A percentile compares a stretch with the other conserved stretches of the same genome.
These are phyloP conservation scores for Callionymus lyra DNA, from an alignment of 2,113 vertebrate species.

Conservation along the genomic window DNA sequence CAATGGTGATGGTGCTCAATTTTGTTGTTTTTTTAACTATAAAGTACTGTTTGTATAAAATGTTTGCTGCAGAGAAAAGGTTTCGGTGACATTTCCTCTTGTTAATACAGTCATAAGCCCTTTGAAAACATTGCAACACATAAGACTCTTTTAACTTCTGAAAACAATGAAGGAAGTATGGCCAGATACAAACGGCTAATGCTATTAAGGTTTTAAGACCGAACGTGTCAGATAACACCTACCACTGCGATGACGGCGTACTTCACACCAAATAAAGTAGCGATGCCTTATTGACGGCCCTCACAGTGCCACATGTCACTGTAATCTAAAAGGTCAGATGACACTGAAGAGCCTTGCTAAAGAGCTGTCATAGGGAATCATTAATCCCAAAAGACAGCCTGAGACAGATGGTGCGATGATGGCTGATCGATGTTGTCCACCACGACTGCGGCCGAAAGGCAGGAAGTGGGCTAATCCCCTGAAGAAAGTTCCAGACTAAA, in stretches of 20 bases:
- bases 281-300: slow-evolving; percentile 1
- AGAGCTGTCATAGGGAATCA: slow-evolving; percentile 53
- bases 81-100: no score
- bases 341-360: slow-evolving; percentile 35
- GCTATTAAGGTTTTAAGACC: no score
- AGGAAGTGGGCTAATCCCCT: slow-evolving; percentile 53
- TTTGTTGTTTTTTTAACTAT: no score
- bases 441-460: slow-evolving; percentile 20
- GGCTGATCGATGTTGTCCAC: slow-evolving; percentile 53
- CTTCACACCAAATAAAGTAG: neutral
- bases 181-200: no score
- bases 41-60: no score
- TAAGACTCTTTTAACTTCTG: no score
- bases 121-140: no score
- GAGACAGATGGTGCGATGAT: slow-evolving; percentile 62
- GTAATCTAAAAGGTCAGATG: slow-evolving; percentile 37
- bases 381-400: slow-evolving; percentile 58
- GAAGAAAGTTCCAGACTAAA: slow-evolving; percentile 58
- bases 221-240: neutral
- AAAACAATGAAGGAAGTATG: no score
- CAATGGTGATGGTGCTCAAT: no score
- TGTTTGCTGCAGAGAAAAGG: no score
- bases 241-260: neutral
- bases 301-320: slow-evolving; percentile 32
- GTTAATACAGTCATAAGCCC: no score